Percentiles rank a stretch among this genome's conserved stretches.
phyloP scores from a whole-genome alignment of 2,888 invertebrate species.

The Teleiodes luculella region DNA sequence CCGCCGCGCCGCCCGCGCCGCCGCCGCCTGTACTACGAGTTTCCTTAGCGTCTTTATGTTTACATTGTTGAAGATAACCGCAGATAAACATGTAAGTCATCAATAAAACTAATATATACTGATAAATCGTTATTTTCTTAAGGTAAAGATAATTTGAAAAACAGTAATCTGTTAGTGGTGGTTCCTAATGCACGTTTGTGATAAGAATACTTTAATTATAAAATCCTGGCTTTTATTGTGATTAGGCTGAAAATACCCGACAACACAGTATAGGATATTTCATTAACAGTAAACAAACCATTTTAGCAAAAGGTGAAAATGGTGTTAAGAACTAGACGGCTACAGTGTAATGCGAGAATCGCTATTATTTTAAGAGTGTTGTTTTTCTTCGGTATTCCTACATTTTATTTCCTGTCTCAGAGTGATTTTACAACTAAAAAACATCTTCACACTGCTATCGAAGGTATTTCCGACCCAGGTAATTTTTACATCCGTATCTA shows the following conservation, averaged over 20 bases:
- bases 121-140: conserved; percentile 52
- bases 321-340: conserved; percentile 66
- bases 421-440: not conserved
- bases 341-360: conserved; percentile 44
- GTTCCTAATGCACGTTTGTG: conserved; percentile 39
- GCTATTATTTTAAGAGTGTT: conserved; percentile 52
- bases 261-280: too few relatives aligned
- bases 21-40: not conserved
- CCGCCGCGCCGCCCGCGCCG: not conserved
- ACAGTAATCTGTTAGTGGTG: conserved; percentile 39
- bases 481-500: not conserved
- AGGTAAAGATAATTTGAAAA: conserved; percentile 30
- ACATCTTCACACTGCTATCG: not conserved
- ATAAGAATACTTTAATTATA: conserved; percentile 23
- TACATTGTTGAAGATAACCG: conserved; percentile 46
- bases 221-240: conserved; percentile 43
- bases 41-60: conserved; percentile 37
- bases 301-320: too few relatives aligned
- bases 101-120: conserved; percentile 33
- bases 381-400: conserved; percentile 55
- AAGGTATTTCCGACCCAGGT: conserved; percentile 11
- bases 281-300: too few relatives aligned
- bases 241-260: conserved; percentile 51
- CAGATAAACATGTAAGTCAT: conserved; percentile 37
- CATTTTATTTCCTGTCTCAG: conserved; percentile 44